A percentile compares a stretch with the other conserved stretches of the same genome.
These are phyloP conservation scores for Sprattus sprattus DNA, from an alignment of 2,113 vertebrate genomes.

Conservation along the genomic window DNA sequence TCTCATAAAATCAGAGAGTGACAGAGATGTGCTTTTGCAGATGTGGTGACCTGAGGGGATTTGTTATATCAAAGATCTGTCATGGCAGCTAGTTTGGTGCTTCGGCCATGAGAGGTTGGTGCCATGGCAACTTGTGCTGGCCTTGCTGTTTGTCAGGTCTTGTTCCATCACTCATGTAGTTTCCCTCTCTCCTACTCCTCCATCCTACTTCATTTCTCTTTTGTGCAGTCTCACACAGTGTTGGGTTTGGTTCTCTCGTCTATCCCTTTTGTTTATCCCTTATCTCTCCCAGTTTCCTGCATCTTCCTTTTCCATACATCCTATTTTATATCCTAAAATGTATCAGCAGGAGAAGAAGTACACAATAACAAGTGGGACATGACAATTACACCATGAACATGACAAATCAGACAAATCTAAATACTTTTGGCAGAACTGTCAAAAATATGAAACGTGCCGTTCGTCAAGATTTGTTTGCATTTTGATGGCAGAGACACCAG, in stretches of 20 bases:
- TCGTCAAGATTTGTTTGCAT: background rate
- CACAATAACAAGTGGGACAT: background rate
- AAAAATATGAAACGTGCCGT: background rate
- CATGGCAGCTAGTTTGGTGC: slow-evolving; percentile 19
- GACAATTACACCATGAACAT: background rate
- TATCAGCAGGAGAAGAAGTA: background rate
- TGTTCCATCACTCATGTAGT: slow-evolving; percentile 54
- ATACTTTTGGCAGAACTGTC: background rate
- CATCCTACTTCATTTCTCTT: background rate
- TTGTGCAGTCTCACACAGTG: background rate
- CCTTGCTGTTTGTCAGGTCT: slow-evolving; percentile 34
- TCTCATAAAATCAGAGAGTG: background rate
- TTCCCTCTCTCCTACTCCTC: background rate
- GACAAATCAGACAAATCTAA: background rate
- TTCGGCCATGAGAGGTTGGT: slow-evolving; percentile 16
- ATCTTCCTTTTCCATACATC: too few relatives aligned
- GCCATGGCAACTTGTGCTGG: slow-evolving; percentile 26
- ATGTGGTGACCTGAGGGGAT: background rate
- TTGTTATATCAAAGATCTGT: background rate
- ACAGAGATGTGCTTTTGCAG: background rate
- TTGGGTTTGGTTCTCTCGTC: background rate
- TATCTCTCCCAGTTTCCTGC: too few relatives aligned
- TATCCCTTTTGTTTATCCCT: background rate
- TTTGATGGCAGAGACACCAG: background rate
- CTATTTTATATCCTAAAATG: too few relatives aligned